These are phyloP conservation scores for Apocrypta bakeri DNA, from an alignment of 1,140 invertebrate genomes.

Conservation along the genomic window DNA sequence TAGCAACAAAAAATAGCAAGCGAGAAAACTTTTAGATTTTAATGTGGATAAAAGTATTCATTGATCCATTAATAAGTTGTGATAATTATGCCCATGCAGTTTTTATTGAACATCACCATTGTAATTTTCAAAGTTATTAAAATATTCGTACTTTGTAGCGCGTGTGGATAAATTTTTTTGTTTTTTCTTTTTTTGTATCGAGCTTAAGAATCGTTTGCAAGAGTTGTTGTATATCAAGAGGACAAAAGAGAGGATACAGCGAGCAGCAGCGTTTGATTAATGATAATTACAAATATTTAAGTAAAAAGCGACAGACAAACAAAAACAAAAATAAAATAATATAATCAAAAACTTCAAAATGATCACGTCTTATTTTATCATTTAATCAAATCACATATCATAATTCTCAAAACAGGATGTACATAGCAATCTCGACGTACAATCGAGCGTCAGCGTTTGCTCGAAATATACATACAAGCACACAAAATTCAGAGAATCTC, in stretches of 20 bases:
- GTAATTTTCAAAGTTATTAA: background rate
- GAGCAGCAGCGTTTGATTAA: background rate
- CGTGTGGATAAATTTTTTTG: background rate
- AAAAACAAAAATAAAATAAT: constrained; percentile 1
- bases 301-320: background rate
- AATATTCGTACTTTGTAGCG: background rate
- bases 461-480: too few relatives aligned
- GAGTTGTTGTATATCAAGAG: background rate
- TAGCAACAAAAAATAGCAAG: background rate
- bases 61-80: constrained; percentile 10
- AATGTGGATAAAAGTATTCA: constrained; percentile 16
- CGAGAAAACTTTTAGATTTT: background rate
- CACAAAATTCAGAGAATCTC: background rate
- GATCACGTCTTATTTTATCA: background rate
- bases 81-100: background rate
- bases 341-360: background rate
- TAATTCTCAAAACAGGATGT: background rate
- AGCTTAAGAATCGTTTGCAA: background rate
- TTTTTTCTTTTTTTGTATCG: background rate
- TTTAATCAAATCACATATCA: background rate
- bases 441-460: too few relatives aligned
- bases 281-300: background rate
- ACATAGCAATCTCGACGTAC: too few relatives aligned
- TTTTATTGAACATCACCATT: background rate
- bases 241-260: background rate